These are phyloP conservation scores for Pentamera pediparva DNA, from an alignment of 53 echinoderm and acorn worm genomes.

Conservation along the genomic window DNA sequence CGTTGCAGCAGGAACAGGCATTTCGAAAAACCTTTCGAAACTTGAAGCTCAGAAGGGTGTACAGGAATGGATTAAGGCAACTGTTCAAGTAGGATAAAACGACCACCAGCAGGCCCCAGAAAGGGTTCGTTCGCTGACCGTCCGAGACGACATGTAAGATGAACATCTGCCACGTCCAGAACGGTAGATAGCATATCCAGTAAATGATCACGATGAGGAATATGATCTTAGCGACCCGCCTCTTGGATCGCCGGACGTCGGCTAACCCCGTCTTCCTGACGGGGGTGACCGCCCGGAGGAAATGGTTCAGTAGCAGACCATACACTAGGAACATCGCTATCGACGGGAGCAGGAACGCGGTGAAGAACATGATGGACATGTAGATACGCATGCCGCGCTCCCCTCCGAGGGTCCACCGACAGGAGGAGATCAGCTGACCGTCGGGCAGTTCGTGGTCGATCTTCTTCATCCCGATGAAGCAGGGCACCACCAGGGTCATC, in stretches of 20 bases:
- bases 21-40: no score
- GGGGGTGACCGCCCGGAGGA: conserved; percentile 42
- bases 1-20: no score
- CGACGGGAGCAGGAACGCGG: conserved; percentile 52
- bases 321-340: conserved; percentile 43
- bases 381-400: conserved; percentile 16
- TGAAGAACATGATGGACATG: conserved; percentile 39
- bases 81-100: conserved; percentile 64
- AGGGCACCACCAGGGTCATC: conserved; percentile 29
- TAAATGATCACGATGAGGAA: conserved; percentile 58
- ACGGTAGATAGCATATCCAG: conserved; percentile 65
- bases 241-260: conserved; percentile 43
- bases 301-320: conserved; percentile 39
- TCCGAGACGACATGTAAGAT: conserved; percentile 1
- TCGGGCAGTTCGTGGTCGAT: background rate
- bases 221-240: conserved; percentile 50
- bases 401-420: conserved; percentile 43
- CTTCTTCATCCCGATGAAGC: conserved; percentile 35
- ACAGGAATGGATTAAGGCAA: conserved; percentile 62
- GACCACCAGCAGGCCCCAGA: conserved; percentile 36
- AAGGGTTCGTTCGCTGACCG: conserved; percentile 31
- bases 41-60: conserved; percentile 53
- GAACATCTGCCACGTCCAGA: conserved; percentile 53
- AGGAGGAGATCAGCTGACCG: conserved; percentile 2
- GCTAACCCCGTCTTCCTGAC: conserved; percentile 14